phyloP scores from a whole-genome alignment of 2,888 invertebrate genomes.

The Leucophora obtusa region DNA sequence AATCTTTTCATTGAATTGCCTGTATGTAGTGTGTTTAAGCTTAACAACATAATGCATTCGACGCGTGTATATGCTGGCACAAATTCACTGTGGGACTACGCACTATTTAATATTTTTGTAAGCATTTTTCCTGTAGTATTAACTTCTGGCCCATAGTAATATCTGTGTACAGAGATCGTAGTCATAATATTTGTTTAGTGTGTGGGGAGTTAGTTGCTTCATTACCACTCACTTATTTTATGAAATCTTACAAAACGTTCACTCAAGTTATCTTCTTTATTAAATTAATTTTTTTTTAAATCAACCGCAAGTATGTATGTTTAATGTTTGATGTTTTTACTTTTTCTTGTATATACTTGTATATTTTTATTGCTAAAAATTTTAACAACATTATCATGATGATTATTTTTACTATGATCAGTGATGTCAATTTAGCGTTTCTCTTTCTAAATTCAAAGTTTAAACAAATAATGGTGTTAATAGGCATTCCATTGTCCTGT shows the following conservation, averaged over 20 bases:
- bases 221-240: constrained; percentile 35
- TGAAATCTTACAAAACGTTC: constrained; percentile 11
- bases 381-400: not conserved
- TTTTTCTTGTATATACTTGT: not conserved
- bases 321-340: not conserved
- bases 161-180: not conserved
- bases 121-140: no score
- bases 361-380: not conserved
- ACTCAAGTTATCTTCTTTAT: not conserved
- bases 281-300: not conserved
- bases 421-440: no score
- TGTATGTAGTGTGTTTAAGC: not conserved
- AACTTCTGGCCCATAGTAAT: no score
- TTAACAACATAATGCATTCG: not conserved
- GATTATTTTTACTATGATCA: not conserved
- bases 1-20: constrained; percentile 58
- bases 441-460: no score
- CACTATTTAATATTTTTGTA: no score
- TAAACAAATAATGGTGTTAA: no score
- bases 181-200: constrained; percentile 7
- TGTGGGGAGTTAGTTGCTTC: constrained; percentile 24
- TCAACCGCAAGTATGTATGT: not conserved
- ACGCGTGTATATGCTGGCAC: not conserved
- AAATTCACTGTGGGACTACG: not conserved
- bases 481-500: no score